These are phyloP conservation scores for Leptopilina boulardi DNA, from an alignment of 1,140 invertebrate genomes.

Conservation along the genomic window DNA sequence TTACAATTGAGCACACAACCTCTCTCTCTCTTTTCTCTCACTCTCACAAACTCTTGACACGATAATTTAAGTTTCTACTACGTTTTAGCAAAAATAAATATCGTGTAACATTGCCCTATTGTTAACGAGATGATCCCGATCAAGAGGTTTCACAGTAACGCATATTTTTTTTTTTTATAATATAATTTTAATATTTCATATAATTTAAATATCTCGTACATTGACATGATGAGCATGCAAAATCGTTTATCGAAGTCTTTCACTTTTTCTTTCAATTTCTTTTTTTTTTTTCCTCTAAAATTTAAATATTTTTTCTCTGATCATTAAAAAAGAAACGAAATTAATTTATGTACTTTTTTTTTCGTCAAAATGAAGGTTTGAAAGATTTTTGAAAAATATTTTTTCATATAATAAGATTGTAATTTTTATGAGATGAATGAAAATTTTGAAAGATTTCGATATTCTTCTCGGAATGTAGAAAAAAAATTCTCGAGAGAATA, in stretches of 20 bases:
- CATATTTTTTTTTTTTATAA: conserved; percentile 33
- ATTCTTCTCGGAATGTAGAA: neutral
- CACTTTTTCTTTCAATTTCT: neutral
- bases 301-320: no score
- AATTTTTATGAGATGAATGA: neutral
- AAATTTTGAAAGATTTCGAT: neutral
- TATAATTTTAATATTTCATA: conserved; percentile 17
- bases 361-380: no score
- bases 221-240: conserved; percentile 40
- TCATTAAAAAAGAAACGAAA: no score
- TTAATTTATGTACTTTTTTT: no score
- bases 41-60: conserved; percentile 37
- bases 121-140: conserved; percentile 54
- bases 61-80: conserved; percentile 53
- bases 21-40: no score
- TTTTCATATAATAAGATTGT: no score
- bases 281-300: no score
- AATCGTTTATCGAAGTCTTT: conserved; percentile 3
- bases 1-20: conserved; percentile 19
- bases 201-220: conserved; percentile 34
- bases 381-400: no score
- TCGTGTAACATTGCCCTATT: conserved; percentile 47
- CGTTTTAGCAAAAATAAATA: conserved; percentile 70
- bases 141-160: conserved; percentile 23
- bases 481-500: neutral